Evolutionary conservation across 2,113 vertebrate species (phyloP).

Genomic region (Leptocoma aspasia): DNA sequence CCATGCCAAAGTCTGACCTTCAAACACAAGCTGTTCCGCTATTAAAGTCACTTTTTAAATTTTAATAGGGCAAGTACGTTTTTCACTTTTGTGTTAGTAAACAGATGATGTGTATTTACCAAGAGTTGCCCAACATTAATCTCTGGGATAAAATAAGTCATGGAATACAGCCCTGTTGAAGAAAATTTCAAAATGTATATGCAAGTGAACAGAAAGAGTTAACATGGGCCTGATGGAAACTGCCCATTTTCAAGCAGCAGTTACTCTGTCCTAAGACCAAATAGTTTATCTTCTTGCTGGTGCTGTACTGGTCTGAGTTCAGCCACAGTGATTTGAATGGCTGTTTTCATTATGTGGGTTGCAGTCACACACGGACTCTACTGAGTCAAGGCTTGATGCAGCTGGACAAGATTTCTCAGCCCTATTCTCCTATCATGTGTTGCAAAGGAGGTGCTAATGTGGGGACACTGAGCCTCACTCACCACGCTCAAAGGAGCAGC

Average conservation of each 20-base stretch:
- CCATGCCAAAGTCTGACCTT: conserved; percentile 30
- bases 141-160: neutral
- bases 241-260: neutral
- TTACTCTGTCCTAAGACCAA: neutral
- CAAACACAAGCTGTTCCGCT: conserved; percentile 46
- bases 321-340: neutral
- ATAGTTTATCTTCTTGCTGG: neutral
- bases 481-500: neutral
- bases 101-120: neutral
- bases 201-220: neutral
- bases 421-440: too few relatives aligned
- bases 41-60: neutral
- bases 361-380: neutral
- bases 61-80: neutral
- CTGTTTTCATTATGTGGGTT: accelerated
- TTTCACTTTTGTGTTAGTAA: neutral
- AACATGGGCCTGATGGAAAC: neutral
- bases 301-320: neutral
- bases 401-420: neutral
- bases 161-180: neutral
- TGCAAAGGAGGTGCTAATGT: neutral
- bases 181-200: neutral
- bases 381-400: neutral
- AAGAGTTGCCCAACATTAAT: neutral
- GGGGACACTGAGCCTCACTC: neutral